Base-by-base conservation (phyloP, 2,113 vertebrate species). In the Cyrtonyx montezumae region DNA sequence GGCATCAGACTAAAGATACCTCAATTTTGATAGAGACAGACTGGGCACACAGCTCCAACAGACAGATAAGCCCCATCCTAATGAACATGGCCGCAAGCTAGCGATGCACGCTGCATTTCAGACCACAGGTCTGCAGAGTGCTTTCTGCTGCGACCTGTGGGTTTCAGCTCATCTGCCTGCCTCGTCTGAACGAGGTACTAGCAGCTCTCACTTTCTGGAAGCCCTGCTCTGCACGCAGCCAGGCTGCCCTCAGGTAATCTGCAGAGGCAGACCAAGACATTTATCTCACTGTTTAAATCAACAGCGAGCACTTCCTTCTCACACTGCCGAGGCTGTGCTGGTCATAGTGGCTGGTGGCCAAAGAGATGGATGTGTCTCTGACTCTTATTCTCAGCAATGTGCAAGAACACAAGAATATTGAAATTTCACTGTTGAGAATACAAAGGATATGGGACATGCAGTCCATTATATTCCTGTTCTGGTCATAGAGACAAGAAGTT, bases 1-100 rank as follows among this genome's bases (percentile, higher is more conserved):
- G 17, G 2, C 48, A 30, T 6, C 30, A 45, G n/a, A 65, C 13
- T 16, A 9, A 40, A 21, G 73, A 51, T 4, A 2, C 43, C 3
- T 9, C 55, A 43, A 43, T 23, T 23, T 2, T 30, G 66, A 11
- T 8, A 58, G 76, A 4, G 5, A 13, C 43, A 79, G 62, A 40
- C 20, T 6, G 32, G 34, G 58, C 10, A 8, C 34, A 56, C 22
- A 56, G 15, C 8, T 51, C 65, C 0, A 0, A 13, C 71, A 34
- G 40, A 71, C 15, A 74, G 36, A 46, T 9, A 34, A 0, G 1
- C 4, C 6, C 23, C 0, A 0, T 79, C n/a, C 36, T 8, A 22
- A 56, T n/a, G 56, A 45, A 36, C 26, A 30, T 0, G 1, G 45
- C 14, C 32, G 55, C 58, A 8, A 10, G 26, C 23, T 59, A 13